Percentiles rank a stretch among this genome's conserved stretches.
These are phyloP conservation scores for Sitobion miscanthi DNA, from an alignment of 1,140 invertebrate species.

Conservation along the genomic window DNA sequence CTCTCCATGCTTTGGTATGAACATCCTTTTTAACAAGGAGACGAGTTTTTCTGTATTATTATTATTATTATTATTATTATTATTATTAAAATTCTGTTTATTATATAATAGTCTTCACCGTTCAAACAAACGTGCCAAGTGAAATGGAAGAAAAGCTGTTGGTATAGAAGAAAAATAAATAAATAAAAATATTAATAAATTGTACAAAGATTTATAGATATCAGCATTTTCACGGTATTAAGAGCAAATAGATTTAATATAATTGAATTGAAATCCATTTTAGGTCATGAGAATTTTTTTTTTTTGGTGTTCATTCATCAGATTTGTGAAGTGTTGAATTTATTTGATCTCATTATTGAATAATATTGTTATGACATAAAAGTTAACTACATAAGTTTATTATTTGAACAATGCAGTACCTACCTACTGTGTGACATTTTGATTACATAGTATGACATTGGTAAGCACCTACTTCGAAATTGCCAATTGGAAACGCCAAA, in stretches of 20 bases:
- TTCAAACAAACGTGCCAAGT: slow-evolving; percentile 19
- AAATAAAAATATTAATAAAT: slow-evolving; percentile 11
- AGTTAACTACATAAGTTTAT: not conserved
- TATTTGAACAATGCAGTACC: not conserved
- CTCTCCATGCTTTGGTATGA: not conserved
- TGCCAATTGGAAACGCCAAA: not conserved
- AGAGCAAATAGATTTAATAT: not conserved
- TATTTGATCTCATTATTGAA: not conserved
- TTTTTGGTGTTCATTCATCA: not conserved
- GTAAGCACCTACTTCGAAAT: not conserved
- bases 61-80: slow-evolving; percentile 22
- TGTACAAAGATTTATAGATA: not conserved
- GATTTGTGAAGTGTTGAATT: not conserved
- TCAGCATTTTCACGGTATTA: not conserved
- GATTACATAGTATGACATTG: not conserved
- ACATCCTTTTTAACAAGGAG: not conserved
- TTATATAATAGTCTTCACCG: not conserved
- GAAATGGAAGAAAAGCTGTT: not conserved
- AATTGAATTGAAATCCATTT: not conserved
- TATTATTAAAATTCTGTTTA: not conserved
- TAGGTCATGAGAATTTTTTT: not conserved
- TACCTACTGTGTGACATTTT: not conserved
- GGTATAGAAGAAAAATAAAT: not conserved
- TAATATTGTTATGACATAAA: not conserved
- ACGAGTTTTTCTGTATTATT: not conserved